A percentile compares a stretch with the other conserved stretches of the same genome.
These are phyloP conservation scores for Aeoliscus strigatus DNA, from an alignment of 2,797 vertebrate genomes.

Conservation along the genomic window DNA sequence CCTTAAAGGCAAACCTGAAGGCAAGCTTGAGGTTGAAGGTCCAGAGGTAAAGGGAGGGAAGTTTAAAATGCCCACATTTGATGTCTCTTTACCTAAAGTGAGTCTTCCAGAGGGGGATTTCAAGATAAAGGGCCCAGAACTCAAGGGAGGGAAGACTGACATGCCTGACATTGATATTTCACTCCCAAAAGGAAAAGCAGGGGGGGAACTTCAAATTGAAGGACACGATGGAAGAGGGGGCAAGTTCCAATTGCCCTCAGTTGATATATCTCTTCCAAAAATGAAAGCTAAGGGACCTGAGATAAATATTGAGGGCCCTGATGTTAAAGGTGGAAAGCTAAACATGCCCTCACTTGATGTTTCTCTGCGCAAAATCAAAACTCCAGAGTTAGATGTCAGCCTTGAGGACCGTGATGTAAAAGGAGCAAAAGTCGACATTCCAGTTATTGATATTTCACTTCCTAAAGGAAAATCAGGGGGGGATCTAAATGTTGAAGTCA, in stretches of 20 bases:
- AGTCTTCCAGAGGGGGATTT: constrained; percentile 21
- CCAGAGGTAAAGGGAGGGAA: constrained; percentile 2
- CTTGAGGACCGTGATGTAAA: constrained; percentile 12
- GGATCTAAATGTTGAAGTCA: constrained; percentile 25
- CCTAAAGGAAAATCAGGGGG: constrained; percentile 38
- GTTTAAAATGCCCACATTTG: constrained; percentile 3
- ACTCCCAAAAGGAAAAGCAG: no score
- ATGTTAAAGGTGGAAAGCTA: constrained; percentile 42
- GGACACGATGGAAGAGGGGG: no score
- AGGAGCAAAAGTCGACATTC: background rate
- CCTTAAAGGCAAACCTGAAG: no score
- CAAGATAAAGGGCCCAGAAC: constrained; percentile 12
- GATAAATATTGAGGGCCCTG: background rate
- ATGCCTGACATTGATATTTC: constrained; percentile 19
- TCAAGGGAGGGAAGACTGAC: constrained; percentile 14
- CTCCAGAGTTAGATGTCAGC: constrained; percentile 16
- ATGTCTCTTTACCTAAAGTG: constrained; percentile 37
- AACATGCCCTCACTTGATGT: constrained; percentile 45
- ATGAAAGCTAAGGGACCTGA: background rate
- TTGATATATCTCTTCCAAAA: no score
- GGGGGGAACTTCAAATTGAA: no score
- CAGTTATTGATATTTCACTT: constrained; percentile 39
- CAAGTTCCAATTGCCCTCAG: no score
- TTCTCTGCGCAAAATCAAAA: constrained; percentile 26
- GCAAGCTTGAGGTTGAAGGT: constrained; percentile 29